A percentile compares a stretch with the other conserved stretches of the same genome.
phyloP scores from a whole-genome alignment of 1,140 invertebrate species.

The Choristoneura fumiferana region DNA sequence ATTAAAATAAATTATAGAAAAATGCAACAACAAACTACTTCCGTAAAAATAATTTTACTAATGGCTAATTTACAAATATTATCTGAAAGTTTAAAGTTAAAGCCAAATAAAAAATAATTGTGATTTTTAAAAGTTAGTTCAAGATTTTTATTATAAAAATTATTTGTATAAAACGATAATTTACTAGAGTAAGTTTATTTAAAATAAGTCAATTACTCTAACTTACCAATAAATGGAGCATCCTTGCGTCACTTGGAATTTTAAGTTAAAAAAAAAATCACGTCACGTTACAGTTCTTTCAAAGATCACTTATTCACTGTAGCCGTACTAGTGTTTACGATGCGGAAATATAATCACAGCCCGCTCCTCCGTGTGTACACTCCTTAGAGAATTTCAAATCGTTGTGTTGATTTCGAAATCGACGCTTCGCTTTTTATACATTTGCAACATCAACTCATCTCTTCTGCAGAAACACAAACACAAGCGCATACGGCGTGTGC shows the following conservation, averaged over 20 bases:
- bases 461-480: slow-evolving; percentile 33
- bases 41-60: too few relatives aligned
- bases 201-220: background rate
- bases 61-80: too few relatives aligned
- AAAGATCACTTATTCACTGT: slow-evolving; percentile 55
- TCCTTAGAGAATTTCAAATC: slow-evolving; percentile 70
- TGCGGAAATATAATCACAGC: slow-evolving; percentile 60
- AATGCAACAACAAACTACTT: background rate
- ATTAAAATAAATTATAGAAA: background rate
- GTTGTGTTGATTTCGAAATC: slow-evolving; percentile 77
- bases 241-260: slow-evolving; percentile 47
- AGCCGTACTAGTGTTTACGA: slow-evolving; percentile 49
- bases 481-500: slow-evolving; percentile 8
- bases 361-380: slow-evolving; percentile 53
- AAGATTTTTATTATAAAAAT: too few relatives aligned
- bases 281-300: slow-evolving; percentile 48
- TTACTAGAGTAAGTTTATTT: background rate
- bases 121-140: background rate
- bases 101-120: slow-evolving; percentile 2
- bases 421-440: slow-evolving; percentile 73
- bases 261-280: slow-evolving; percentile 37
- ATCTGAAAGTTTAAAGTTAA: background rate
- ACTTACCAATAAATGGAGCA: slow-evolving; percentile 51
- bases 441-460: slow-evolving; percentile 72
- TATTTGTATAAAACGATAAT: too few relatives aligned